Conservation (phyloP, 2,113 vertebrate genomes). For the Coturnix japonica region DNA sequence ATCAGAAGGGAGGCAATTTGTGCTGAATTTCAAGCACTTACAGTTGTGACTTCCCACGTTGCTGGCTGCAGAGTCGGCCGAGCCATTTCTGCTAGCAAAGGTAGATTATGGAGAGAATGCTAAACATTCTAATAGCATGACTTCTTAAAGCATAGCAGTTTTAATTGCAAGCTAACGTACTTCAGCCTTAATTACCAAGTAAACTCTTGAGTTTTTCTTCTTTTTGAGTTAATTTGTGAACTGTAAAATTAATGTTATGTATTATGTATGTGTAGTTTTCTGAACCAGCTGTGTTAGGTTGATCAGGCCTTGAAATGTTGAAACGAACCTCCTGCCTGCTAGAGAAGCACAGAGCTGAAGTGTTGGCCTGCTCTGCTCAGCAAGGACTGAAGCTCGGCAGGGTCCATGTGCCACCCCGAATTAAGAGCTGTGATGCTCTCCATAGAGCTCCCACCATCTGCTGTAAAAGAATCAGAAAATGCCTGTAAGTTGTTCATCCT, state of each 20-base stretch:
- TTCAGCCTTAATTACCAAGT: not conserved
- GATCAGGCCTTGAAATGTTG: not conserved
- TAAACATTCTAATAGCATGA: not conserved
- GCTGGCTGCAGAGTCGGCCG: not conserved
- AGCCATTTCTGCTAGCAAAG: not conserved
- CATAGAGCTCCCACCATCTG: rapidly evolving
- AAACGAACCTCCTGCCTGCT: not conserved
- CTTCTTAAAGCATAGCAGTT: not conserved
- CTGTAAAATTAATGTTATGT: not conserved
- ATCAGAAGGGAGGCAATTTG: constrained; percentile 7
- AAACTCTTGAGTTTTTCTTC: not conserved
- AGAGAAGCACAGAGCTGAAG: not conserved
- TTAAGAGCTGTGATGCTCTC: not conserved
- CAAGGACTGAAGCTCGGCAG: not conserved
- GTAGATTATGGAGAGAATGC: constrained; percentile 10
- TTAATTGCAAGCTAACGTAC: not conserved
- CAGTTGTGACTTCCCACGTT: not conserved
- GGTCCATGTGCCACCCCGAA: not conserved
- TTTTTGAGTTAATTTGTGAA: not conserved
- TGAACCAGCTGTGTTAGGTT: not conserved
- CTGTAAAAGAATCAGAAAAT: not conserved
- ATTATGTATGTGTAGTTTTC: not conserved
- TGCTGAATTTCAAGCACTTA: constrained; percentile 49
- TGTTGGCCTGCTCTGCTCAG: not conserved
- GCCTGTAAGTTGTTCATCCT: not conserved